Conservation (phyloP, 2,797 vertebrate species). For the Cynodonichthys magdalenae region DNA sequence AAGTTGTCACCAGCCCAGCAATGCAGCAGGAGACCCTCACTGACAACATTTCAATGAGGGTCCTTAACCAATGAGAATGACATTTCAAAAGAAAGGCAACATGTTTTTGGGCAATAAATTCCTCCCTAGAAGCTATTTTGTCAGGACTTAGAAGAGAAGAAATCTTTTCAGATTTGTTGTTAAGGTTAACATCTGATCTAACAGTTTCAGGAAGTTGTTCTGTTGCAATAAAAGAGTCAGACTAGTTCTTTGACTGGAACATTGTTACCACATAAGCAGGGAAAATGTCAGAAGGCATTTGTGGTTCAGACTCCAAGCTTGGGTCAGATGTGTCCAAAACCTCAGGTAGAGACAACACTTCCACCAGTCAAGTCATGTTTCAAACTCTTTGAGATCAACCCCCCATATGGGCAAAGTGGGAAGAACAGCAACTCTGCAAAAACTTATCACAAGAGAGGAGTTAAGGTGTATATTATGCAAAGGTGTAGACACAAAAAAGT, state of each 20-base stretch:
- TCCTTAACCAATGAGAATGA: background rate
- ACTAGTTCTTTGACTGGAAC: background rate
- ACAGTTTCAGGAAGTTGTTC: background rate
- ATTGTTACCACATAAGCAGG: background rate
- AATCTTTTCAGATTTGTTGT: background rate
- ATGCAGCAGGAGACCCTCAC: background rate
- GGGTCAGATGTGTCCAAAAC: background rate
- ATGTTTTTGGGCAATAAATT: background rate
- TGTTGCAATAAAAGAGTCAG: background rate
- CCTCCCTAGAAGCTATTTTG: background rate
- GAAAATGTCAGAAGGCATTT: slow-evolving; percentile 1
- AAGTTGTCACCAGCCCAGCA: slow-evolving; percentile 1
- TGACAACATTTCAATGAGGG: background rate
- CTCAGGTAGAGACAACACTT: background rate
- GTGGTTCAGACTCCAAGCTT: background rate
- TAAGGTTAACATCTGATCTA: too few species aligned
- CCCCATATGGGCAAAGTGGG: too few species aligned
- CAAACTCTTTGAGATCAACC: background rate
- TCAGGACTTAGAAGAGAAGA: background rate
- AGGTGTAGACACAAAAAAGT: background rate
- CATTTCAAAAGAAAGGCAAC: background rate
- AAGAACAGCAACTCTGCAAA: slow-evolving; percentile 4
- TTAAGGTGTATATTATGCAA: background rate
- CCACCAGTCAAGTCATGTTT: background rate
- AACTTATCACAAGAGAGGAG: background rate